These are phyloP conservation scores for Junonia oenone DNA, from an alignment of 2,888 invertebrate genomes.

Conservation along the genomic window DNA sequence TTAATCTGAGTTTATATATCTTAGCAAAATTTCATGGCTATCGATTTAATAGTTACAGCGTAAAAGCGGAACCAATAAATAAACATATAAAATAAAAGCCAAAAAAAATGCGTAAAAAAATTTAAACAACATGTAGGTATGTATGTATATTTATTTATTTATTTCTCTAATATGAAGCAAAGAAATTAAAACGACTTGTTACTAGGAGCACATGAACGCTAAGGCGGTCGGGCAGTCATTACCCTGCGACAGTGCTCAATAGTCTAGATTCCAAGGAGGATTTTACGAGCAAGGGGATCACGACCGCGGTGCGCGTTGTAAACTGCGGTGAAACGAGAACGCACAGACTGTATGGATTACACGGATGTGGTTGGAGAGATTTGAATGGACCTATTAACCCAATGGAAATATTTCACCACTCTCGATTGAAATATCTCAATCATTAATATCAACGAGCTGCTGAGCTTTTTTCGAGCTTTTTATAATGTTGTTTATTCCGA, in stretches of 20 bases:
- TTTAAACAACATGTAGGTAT: too few species aligned
- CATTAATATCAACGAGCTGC: too few species aligned
- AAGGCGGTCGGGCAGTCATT: conserved; percentile 1
- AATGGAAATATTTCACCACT: background rate
- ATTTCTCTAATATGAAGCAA: too few species aligned
- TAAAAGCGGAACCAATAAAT: background rate
- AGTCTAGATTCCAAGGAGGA: conserved; percentile 12
- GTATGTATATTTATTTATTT: too few species aligned
- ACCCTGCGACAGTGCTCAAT: conserved; percentile 7
- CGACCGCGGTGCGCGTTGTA: background rate
- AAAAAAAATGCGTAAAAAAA: too few species aligned
- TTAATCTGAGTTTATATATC: background rate
- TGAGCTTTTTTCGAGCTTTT: too few species aligned
- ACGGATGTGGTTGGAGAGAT: conserved; percentile 19
- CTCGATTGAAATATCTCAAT: background rate
- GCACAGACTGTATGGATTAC: conserved; percentile 20
- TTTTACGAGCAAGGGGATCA: conserved; percentile 8
- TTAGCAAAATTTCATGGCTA: background rate
- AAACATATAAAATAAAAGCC: too few species aligned
- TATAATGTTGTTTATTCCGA: too few species aligned
- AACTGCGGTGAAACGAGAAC: conserved; percentile 10
- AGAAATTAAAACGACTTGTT: too few species aligned
- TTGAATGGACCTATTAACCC: conserved; percentile 14
- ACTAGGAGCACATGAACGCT: conserved; percentile 3
- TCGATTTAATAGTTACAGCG: too few species aligned